A percentile compares a stretch with the other conserved stretches of the same genome.
Evolutionary conservation across 2,797 vertebrate genomes (phyloP).

Genomic region (Myripristis murdjan): DNA sequence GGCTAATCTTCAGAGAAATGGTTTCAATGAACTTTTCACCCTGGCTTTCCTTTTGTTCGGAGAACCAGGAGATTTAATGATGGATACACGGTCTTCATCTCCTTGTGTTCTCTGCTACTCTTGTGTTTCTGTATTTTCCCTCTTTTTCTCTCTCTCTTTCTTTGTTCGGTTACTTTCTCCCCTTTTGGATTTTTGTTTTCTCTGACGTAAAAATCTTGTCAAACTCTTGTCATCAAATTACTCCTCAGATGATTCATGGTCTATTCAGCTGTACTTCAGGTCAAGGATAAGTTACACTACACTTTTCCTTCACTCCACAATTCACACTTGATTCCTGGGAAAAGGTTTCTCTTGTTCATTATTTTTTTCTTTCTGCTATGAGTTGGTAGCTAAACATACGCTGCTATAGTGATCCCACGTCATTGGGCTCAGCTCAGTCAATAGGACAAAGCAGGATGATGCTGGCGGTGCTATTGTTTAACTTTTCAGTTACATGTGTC

Average conservation of each 20-base stretch:
- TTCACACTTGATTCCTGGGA: constrained; percentile 52
- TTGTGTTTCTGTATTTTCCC: no score
- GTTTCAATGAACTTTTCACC: constrained; percentile 49
- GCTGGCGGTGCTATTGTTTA: no score
- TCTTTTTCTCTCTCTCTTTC: neutral
- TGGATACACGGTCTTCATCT: constrained; percentile 28
- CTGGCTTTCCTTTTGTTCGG: constrained; percentile 46
- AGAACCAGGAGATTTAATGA: constrained; percentile 34
- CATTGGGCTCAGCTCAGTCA: no score
- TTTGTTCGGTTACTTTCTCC: neutral
- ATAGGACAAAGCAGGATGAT: no score
- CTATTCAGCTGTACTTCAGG: constrained; percentile 55
- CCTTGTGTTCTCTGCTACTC: neutral
- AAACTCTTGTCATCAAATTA: constrained; percentile 64
- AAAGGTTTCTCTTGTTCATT: constrained; percentile 31
- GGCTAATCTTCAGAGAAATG: constrained; percentile 41
- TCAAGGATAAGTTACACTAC: constrained; percentile 41
- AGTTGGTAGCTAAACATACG: no score
- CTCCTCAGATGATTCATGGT: constrained; percentile 59
- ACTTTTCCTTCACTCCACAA: constrained; percentile 46
- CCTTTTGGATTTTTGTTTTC: constrained; percentile 35
- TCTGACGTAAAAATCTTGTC: constrained; percentile 19
- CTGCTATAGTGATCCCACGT: no score
- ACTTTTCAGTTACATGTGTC: constrained; percentile 17
- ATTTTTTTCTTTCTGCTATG: neutral